Conservation (phyloP, 2,113 vertebrate species). For the Hippocampus abdominalis region DNA sequence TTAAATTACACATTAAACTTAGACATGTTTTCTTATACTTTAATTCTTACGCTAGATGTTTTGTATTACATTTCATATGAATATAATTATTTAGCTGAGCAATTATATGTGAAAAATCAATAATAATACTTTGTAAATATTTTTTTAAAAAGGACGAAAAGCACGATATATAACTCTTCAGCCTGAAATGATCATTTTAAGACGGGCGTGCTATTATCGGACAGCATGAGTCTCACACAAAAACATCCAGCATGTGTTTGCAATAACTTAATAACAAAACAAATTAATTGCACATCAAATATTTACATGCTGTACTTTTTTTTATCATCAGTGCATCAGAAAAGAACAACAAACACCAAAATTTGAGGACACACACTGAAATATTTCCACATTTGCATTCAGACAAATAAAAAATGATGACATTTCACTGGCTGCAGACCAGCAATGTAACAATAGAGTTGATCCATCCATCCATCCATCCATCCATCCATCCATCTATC, state of each 20-base stretch:
- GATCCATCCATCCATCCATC: no score
- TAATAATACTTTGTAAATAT: background rate
- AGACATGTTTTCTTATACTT: slow-evolving; percentile 15
- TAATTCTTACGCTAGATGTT: slow-evolving; percentile 41
- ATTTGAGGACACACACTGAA: background rate
- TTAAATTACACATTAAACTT: slow-evolving; percentile 1
- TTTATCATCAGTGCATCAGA: slow-evolving; percentile 60
- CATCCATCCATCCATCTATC: no score
- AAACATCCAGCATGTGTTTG: slow-evolving; percentile 5
- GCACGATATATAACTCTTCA: background rate
- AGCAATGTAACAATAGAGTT: no score
- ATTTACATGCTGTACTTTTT: slow-evolving; percentile 41
- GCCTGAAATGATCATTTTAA: background rate
- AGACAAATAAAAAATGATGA: background rate
- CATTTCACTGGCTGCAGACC: background rate
- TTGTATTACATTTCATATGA: slow-evolving; percentile 36
- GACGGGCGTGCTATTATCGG: background rate
- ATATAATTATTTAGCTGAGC: slow-evolving; percentile 45
- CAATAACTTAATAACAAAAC: slow-evolving; percentile 59
- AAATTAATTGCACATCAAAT: slow-evolving; percentile 56
- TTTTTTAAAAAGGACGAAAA: background rate
- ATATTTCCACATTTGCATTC: background rate
- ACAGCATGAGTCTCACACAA: background rate
- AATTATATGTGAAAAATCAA: slow-evolving; percentile 24
- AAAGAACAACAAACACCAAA: slow-evolving; percentile 20